Evolutionary conservation across 2,888 invertebrate species (phyloP).

Genomic region (Dyspetes luteomarginatus): DNA sequence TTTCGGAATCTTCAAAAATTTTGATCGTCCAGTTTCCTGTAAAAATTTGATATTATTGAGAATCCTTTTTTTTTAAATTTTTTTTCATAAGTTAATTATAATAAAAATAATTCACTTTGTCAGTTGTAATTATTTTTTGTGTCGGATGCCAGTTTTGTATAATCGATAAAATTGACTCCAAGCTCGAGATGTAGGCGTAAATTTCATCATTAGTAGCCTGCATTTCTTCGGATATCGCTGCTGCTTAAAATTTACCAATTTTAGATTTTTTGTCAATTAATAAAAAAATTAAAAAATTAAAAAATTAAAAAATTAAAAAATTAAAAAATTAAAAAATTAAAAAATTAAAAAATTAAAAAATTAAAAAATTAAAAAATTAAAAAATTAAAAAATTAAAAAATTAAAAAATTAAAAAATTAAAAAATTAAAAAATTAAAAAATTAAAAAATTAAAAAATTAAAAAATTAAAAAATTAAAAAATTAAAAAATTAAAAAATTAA

Average conservation of each 20-base stretch:
- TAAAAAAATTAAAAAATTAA: too few relatives aligned
- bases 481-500: too few relatives aligned
- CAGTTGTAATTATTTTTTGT: conserved; percentile 38
- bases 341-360: too few relatives aligned
- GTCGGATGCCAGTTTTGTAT: conserved; percentile 69
- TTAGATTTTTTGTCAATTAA: too few relatives aligned
- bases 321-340: too few relatives aligned
- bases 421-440: too few relatives aligned
- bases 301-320: too few relatives aligned
- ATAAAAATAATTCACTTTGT: not conserved
- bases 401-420: too few relatives aligned
- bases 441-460: too few relatives aligned
- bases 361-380: too few relatives aligned
- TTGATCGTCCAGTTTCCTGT: conserved; percentile 44
- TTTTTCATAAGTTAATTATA: not conserved
- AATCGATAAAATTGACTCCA: conserved; percentile 66
- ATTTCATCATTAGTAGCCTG: conserved; percentile 57
- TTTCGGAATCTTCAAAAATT: conserved; percentile 24
- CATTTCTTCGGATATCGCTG: conserved; percentile 18
- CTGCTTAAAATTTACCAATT: not conserved
- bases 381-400: too few relatives aligned
- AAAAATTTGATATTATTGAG: not conserved
- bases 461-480: too few relatives aligned
- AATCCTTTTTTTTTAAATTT: not conserved
- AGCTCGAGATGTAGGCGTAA: conserved; percentile 65